Conservation (phyloP, 2,113 vertebrate genomes). For the Emydocephalus ijimae region DNA sequence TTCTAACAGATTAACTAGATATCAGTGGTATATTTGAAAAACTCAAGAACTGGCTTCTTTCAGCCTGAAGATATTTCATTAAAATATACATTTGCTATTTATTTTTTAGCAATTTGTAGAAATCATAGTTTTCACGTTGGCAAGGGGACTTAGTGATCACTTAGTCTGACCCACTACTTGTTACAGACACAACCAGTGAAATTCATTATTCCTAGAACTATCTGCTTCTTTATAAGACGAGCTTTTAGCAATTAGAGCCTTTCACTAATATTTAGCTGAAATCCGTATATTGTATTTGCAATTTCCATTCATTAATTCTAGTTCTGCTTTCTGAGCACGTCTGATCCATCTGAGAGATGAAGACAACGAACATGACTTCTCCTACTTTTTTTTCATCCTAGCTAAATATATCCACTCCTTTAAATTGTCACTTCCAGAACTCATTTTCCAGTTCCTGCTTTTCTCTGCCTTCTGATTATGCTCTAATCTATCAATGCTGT, state of each 20-base stretch:
- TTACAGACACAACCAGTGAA: neutral
- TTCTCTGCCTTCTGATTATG: neutral
- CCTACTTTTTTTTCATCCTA: neutral
- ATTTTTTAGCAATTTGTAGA: neutral
- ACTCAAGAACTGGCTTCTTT: neutral
- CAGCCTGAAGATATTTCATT: neutral
- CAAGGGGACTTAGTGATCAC: neutral
- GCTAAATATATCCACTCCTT: neutral
- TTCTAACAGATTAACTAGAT: neutral
- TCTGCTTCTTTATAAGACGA: neutral
- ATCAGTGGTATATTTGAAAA: neutral
- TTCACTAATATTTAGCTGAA: neutral
- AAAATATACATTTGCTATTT: neutral
- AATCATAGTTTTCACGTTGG: neutral
- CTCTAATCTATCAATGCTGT: neutral
- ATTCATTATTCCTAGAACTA: neutral
- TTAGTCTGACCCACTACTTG: neutral
- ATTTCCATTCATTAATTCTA: neutral
- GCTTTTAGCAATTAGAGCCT: neutral
- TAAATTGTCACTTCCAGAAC: neutral
- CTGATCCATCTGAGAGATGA: neutral
- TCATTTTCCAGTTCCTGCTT: neutral
- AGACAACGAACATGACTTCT: neutral
- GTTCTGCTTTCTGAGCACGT: neutral
- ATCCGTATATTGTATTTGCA: neutral